These are phyloP conservation scores for Fistularia commersonii DNA, from an alignment of 2,797 vertebrate species.

Conservation along the genomic window DNA sequence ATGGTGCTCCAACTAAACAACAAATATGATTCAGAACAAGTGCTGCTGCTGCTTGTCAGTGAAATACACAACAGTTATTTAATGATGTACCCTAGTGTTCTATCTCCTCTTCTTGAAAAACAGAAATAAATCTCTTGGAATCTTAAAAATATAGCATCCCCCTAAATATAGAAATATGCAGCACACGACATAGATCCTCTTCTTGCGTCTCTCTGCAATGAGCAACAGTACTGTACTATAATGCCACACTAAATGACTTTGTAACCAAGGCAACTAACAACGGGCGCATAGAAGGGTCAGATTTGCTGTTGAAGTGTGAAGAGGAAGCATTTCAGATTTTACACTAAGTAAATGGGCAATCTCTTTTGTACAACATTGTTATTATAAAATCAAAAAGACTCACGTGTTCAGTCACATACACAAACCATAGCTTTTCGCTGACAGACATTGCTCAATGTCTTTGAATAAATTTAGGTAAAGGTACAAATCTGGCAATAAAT, in stretches of 20 bases:
- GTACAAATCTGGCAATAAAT: slow-evolving; percentile 26
- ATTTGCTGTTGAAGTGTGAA: slow-evolving; percentile 66
- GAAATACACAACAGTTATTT: slow-evolving; percentile 7
- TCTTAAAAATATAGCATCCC: slow-evolving; percentile 7
- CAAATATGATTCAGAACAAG: slow-evolving; percentile 31
- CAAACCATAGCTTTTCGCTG: too few relatives aligned
- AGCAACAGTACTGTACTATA: slow-evolving; percentile 58
- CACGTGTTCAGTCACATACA: too few relatives aligned
- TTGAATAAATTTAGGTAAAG: neutral
- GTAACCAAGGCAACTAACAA: slow-evolving; percentile 81
- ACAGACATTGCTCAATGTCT: too few relatives aligned
- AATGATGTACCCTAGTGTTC: slow-evolving; percentile 34
- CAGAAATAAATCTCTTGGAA: slow-evolving; percentile 36
- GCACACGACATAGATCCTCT: slow-evolving; percentile 34
- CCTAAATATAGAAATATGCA: slow-evolving; percentile 61
- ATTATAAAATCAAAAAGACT: neutral
- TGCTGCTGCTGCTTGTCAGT: slow-evolving; percentile 6
- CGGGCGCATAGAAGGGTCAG: slow-evolving; percentile 68
- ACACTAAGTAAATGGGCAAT: slow-evolving; percentile 35
- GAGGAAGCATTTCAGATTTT: slow-evolving; percentile 51
- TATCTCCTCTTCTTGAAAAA: slow-evolving; percentile 36
- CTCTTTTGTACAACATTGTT: slow-evolving; percentile 8
- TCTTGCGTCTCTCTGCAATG: slow-evolving; percentile 38
- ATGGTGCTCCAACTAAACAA: neutral
- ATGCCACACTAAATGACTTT: slow-evolving; percentile 66